Base-by-base conservation (phyloP, 2,113 vertebrate genomes). In the Alouatta palliata region DNA sequence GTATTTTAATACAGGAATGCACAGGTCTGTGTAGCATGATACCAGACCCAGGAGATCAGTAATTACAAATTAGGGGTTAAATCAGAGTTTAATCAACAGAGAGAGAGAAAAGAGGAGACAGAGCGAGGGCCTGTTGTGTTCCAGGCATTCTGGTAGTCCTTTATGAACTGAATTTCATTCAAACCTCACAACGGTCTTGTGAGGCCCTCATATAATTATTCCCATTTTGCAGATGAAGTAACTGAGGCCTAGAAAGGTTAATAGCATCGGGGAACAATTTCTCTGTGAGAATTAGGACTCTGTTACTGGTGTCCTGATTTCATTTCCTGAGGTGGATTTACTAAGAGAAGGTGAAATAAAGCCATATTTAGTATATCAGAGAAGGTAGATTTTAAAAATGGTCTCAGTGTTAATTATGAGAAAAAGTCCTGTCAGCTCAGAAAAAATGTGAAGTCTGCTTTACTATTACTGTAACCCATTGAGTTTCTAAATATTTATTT, bases 401-500 rank as follows among this genome's bases (percentile, higher is more conserved):
- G 7, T 80, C 85, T 94, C 80, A 49, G 89, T 89, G 61, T 97
- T 94, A 54, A 76, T 25, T 70, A 3, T 88, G 81, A 95, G 82
- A 90, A 84, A 58, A 79, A 20, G 19, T 90, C 21, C 56, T 40
- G 8, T 80, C 64, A 80, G 12, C 3, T 96, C 87, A 87, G 94
- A 85, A 95, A 64, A 85, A 86, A 95, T 90, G 80, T 97, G 91
- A 92, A 94, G 61, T 96, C 80, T 82, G 8, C 40, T 73, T 75
- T 90, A 43, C 6, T 76, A 43, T 30, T 86, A 27, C 45, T 75
- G 43, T 85, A 20, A 64, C 75, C 68, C 12, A 61, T 3, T 37
- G n/a, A 30, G 19, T 75, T 83, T 52, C 87, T 92, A 52, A 88
- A 47, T 93, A 92, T 93, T 96, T 97, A 95, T 97, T 98, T 97